Evolutionary conservation across 1,140 invertebrate genomes (phyloP), one percentile per base, ranked within the genome.

Genomic region (Drosophila teissieri): DNA sequence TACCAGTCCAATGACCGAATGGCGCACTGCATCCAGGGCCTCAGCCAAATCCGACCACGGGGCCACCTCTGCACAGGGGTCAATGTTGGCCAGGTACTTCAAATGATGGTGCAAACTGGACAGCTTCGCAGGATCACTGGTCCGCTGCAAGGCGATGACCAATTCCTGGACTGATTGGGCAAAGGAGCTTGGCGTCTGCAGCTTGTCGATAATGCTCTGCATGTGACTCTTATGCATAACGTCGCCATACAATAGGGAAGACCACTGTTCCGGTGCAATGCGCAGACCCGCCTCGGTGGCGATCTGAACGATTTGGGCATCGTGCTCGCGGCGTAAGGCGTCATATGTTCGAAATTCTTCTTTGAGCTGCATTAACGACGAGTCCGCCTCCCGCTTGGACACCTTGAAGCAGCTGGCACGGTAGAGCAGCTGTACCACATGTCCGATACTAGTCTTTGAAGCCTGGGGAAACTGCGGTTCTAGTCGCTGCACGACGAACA

Each of bases 191-290:
- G 97, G 97, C 14, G 97, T 98, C 93, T 98, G 97, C 34, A 98
- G 92, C 93, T 98, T 97, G 80, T 97, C 96, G 83, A 99, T 99
- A 63, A 99, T 99, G 82, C 97, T 98, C 93, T 99, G 98, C 98
- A 99, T 99, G 91, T 99, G 98, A 17, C 98, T 98, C 92, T 99
- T 99, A 89, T 99, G 98, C 15, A 95, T 94, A 0, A 96, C 96
- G 91, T 99, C 98, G 2, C 98, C 98, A 92, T 99, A 99, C 2
- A 99, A 92, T 36, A 99, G 92, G 8, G 98, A 97, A 7, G 98
- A 98, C 99, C 98, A 99, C 91, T 99, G 98, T 91, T 99, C 99
- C 0, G 99, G 98, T 0, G 98, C 98, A 63, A 99, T 99, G 39
- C 98, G 94, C 5, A 99, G 93, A 11, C 98, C 98, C 15, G 98